phyloP scores from a whole-genome alignment of 2,113 vertebrate genomes.

The Narcine bancroftii region DNA sequence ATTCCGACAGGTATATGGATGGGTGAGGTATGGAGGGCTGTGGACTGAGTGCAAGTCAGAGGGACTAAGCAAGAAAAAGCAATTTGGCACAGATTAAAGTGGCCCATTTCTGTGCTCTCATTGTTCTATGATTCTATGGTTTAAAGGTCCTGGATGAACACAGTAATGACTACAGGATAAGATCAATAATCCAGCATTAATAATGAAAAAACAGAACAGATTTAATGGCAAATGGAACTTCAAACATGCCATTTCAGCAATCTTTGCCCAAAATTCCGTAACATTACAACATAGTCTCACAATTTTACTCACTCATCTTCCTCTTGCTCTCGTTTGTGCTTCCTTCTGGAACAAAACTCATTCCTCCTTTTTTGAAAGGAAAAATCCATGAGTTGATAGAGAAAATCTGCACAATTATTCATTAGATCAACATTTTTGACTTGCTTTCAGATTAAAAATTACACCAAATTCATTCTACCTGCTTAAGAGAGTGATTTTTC shows the following conservation, averaged over 20 bases:
- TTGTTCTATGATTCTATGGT: too few relatives aligned
- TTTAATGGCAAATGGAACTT: background rate
- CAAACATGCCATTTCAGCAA: background rate
- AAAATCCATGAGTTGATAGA: background rate
- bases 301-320: constrained; percentile 14
- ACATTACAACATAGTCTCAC: background rate
- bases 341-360: constrained; percentile 21
- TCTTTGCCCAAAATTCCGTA: background rate
- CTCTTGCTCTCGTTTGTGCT: constrained; percentile 29
- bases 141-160: background rate
- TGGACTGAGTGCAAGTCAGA: too few relatives aligned
- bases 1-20: too few relatives aligned
- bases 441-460: background rate
- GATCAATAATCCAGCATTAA: background rate
- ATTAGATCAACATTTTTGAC: background rate
- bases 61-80: too few relatives aligned
- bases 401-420: background rate
- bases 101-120: too few relatives aligned
- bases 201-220: too few relatives aligned
- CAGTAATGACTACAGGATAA: background rate
- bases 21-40: too few relatives aligned
- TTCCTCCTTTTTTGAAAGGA: background rate
- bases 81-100: too few relatives aligned
- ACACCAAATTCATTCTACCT: background rate
- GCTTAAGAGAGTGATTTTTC: constrained; percentile 13